Base-by-base conservation (phyloP, 1,140 invertebrate genomes). In the Drosophila arizonae region DNA sequence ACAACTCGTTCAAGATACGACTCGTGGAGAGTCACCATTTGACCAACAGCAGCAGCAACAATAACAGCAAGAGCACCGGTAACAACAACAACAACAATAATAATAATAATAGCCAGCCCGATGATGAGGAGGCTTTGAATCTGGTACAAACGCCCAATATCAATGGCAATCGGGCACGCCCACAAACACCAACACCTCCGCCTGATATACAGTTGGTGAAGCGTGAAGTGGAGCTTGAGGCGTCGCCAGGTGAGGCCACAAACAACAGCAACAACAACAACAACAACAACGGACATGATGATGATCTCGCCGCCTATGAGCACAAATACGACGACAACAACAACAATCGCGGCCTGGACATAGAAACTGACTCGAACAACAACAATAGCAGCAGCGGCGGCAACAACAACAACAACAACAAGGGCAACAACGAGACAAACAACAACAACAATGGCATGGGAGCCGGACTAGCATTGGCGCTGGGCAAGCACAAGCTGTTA, bases 301-400 rank as follows among this genome's bases (percentile, higher is more conserved):
- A 88, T 52, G 77, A 88, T 26, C 46, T 76, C 33, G 46, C 68
- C 6, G 64, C 54, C 26, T 81, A 76, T 26, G 77, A 87, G 46
- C 76, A 72, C 17, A 88, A 89, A 56, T 89, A 89, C 50, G 89
- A 90, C 13, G 81, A 90, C 66, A 90, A 90, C 54, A 90, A 90
- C 54, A 85, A 90, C 43, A 86, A 86, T 21, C 76, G 75, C 62
- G 74, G 77, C 58, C 10, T 76, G 65, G 73, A 89, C 51, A 76
- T 82, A 73, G 81, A 90, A 61, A 90, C 72, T 36, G 81, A 90
- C 41, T 80, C 81, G 50, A 90, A 90, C 60, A 90, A 89, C 72
- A 90, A 90, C 81, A 90, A 90, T 65, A 90, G 76, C 82, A 79
- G 76, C 46, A 64, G 55, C 48, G 66, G 56, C 67, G 77, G 70